Evolutionary conservation across 1,140 invertebrate genomes (phyloP), one percentile per base, ranked within the genome.

Genomic region (Caenorhabditis latens): DNA sequence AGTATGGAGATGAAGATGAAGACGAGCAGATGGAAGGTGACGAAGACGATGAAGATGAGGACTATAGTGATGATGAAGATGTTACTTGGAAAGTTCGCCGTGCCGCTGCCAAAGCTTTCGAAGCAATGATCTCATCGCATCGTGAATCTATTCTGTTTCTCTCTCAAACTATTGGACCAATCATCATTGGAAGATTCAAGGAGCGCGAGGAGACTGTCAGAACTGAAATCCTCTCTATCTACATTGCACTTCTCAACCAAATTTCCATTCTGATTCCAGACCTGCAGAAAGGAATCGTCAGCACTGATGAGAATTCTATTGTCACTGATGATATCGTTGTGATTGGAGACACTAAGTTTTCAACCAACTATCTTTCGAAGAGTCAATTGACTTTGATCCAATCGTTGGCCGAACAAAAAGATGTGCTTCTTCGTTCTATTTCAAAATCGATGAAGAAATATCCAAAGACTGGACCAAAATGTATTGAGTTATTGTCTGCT

Each of bases 191-290:
- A 0, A 94, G 97, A 92, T 98, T 98, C 91, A 88, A 93, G 95
- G 98, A 99, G 93, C 95, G 98, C 58, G 98, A 99, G 94, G 98
- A 99, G 94, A 99, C 98, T 93, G 98, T 99, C 0, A 98, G 98
- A 93, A 97, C 96, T 63, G 98, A 99, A 92, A 97, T 99, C 71
- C 97, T 99, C 91, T 96, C 97, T 91, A 97, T 97, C 0, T 99
- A 98, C 92, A 96, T 98, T 83, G 96, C 97, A 0, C 93, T 99
- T n/a, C 58, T 85, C 57, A 21, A 79, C 7, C 75, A 86, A 19
- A 84, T 84, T 32, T 21, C 84, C 63, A 83, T 90, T 89, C 61
- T 82, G 86, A 40, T 91, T 84, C 14, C 88, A 86, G 55, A 84
- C 43, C 65, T 67, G 83, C 19, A 85, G 48, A 61, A 86, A 21